Evolutionary conservation across 2,113 vertebrate species (phyloP).

Genomic region (Platichthys stellatus): DNA sequence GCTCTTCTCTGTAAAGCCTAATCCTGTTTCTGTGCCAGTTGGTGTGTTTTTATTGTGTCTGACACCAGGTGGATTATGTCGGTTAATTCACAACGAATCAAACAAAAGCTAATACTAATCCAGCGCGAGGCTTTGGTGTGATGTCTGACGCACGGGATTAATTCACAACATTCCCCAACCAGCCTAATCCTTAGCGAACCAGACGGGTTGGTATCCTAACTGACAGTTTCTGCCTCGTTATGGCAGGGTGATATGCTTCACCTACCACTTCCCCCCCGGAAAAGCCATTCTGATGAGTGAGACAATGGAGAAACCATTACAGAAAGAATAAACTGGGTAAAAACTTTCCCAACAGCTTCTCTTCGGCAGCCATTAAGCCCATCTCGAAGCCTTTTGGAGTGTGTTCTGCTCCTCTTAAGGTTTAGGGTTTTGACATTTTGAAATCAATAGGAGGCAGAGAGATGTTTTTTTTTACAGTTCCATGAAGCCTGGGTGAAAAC

Average conservation of each 20-base stretch:
- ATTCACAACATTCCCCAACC: slow-evolving; percentile 76
- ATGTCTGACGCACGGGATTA: slow-evolving; percentile 78
- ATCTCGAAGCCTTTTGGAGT: slow-evolving; percentile 76
- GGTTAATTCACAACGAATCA: slow-evolving; percentile 75
- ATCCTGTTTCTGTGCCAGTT: slow-evolving; percentile 72
- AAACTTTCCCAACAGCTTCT: slow-evolving; percentile 75
- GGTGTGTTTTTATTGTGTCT: slow-evolving; percentile 77
- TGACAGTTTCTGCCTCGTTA: slow-evolving; percentile 76
- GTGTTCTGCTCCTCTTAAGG: slow-evolving; percentile 74
- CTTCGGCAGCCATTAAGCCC: slow-evolving; percentile 71
- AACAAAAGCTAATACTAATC: slow-evolving; percentile 80
- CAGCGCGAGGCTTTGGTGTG: slow-evolving; percentile 70
- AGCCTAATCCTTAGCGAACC: slow-evolving; percentile 78
- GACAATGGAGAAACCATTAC: slow-evolving; percentile 71
- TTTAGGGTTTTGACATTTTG: slow-evolving; percentile 79
- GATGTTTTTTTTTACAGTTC: slow-evolving; percentile 71
- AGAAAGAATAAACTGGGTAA: slow-evolving; percentile 70
- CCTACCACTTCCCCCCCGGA: slow-evolving; percentile 56
- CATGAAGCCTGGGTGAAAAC: slow-evolving; percentile 75
- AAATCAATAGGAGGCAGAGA: slow-evolving; percentile 83
- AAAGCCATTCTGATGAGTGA: slow-evolving; percentile 73
- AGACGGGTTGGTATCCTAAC: slow-evolving; percentile 74
- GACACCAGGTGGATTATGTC: slow-evolving; percentile 80
- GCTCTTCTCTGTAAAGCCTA: slow-evolving; percentile 50
- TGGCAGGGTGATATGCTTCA: slow-evolving; percentile 71